Evolutionary conservation across 1,140 invertebrate genomes (phyloP).

Genomic region (Monochamus saltuarius): DNA sequence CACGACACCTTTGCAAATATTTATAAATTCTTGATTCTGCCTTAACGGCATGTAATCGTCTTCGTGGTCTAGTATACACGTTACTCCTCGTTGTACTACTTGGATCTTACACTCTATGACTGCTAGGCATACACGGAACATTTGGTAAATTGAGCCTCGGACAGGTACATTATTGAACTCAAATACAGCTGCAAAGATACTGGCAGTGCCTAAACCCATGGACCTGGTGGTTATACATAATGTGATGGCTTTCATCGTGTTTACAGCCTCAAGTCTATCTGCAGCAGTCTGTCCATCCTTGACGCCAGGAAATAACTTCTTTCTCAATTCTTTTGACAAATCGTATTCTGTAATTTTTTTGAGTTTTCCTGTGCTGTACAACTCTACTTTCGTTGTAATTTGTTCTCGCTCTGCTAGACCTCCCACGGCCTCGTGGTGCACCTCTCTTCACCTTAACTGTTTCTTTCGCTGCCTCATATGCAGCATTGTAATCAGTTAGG

Average conservation of each 20-base stretch:
- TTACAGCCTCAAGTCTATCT: slow-evolving; percentile 1
- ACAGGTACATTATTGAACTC: too few species aligned
- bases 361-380: too few species aligned
- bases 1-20: not conserved
- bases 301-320: not conserved
- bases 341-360: not conserved
- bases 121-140: not conserved
- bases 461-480: not conserved
- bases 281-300: slow-evolving; percentile 1
- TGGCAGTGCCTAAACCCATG: not conserved
- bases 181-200: too few species aligned
- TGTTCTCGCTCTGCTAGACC: not conserved
- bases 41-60: not conserved
- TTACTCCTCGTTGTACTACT: not conserved
- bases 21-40: not conserved
- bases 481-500: not conserved
- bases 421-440: not conserved
- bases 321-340: not conserved
- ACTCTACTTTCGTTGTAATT: too few species aligned
- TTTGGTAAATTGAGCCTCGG: too few species aligned
- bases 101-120: not conserved
- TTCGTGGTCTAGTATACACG: not conserved
- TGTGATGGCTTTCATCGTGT: not conserved
- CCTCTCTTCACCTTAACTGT: not conserved
- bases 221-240: not conserved